A percentile compares a stretch with the other conserved stretches of the same genome.
Evolutionary conservation across 2,113 vertebrate species (phyloP).

Genomic region (Gymnarchus niloticus): DNA sequence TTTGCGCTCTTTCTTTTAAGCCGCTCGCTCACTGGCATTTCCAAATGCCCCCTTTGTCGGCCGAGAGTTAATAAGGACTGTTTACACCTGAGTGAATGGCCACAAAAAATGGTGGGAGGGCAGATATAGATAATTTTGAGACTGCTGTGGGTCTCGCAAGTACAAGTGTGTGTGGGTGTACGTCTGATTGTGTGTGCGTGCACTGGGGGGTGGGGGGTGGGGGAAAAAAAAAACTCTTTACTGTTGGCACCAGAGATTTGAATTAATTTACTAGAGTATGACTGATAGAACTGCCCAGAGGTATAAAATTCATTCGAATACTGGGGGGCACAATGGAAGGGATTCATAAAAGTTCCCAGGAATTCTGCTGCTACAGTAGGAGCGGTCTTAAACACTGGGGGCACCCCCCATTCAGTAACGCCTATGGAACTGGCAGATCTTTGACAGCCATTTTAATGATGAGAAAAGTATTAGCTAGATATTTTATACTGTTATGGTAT

Average conservation of each 20-base stretch:
- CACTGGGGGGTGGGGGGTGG: not conserved
- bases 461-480: not conserved
- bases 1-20: conserved; percentile 66
- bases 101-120: conserved; percentile 47
- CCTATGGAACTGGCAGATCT: not conserved
- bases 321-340: not conserved
- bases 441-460: not conserved
- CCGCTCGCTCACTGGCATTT: conserved; percentile 55
- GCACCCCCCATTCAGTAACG: no score
- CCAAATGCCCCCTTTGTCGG: conserved; percentile 63
- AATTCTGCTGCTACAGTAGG: not conserved
- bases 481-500: not conserved
- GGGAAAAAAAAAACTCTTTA: not conserved
- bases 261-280: conserved; percentile 4
- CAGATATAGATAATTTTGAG: not conserved
- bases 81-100: conserved; percentile 60
- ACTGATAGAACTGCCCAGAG: not conserved
- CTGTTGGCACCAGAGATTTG: not conserved
- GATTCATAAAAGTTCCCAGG: not conserved
- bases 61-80: conserved; percentile 60
- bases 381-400: not conserved
- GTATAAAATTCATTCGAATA: not conserved
- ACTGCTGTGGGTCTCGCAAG: not conserved
- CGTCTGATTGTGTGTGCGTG: not conserved
- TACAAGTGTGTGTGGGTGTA: not conserved